Base-by-base conservation (phyloP, 2,113 vertebrate species). In the Arenaria interpres region DNA sequence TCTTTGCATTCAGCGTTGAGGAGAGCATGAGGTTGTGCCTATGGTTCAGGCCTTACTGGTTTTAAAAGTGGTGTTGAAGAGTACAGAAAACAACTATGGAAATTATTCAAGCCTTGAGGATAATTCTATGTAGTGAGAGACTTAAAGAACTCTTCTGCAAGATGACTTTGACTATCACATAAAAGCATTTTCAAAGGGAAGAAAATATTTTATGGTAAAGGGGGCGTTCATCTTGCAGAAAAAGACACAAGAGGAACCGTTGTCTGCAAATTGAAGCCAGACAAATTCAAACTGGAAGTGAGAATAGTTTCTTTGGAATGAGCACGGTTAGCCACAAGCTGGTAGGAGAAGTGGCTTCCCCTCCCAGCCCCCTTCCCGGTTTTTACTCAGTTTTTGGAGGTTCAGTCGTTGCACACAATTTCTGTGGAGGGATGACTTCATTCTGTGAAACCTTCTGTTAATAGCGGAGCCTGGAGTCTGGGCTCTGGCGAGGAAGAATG, bases 281-380 rank as follows among this genome's bases (percentile, higher is more conserved):
- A 23, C 63, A 76, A 68, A 24, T 53, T 64, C 9, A 7, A 27
- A 68, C 43, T 92, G 94, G 93, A 82, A 96, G 92, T 71, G 89
- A 91, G 93, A 82, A 76, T 24, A 89, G 84, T 14, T 96, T 77
- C 75, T 73, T 54, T 39, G 93, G 66, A 85, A 87, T 75, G 91
- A 93, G 71, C 15, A 64, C 56, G 82, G 72, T 71, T 96, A 81
- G 46, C 93, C 96, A 71, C 94, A 91, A 19, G 21, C 51, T 83
- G 11, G 21, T 25, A 8, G 68, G 4, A 80, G 81, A 63, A 21
- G 67, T 10, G 43, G 24, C 50, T 71, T 48, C 43, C 37, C 19
- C 39, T 30, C 4, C 39, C 39, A 21, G 22, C 41, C 30, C 14
- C 8, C 46, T 22, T 20, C 41, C 39, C 17, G 0, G 1, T 9